Conservation (phyloP, 2,113 vertebrate genomes). For the Odocoileus hemionus region DNA sequence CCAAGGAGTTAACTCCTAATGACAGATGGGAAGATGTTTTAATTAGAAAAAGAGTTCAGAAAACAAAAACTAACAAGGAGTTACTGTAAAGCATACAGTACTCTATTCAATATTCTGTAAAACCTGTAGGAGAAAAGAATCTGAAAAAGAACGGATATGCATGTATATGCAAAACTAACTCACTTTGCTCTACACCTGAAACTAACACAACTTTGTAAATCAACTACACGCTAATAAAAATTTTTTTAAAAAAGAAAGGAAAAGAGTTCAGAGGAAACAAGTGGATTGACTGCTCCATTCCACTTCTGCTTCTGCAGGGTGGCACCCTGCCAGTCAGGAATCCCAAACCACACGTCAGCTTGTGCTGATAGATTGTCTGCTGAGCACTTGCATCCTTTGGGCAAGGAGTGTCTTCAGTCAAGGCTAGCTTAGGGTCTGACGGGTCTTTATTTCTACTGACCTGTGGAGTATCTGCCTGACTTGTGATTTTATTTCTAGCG, state of each 20-base stretch:
- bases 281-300: background rate
- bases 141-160: background rate
- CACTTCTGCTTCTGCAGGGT: background rate
- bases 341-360: background rate
- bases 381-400: background rate
- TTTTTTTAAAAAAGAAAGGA: background rate
- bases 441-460: background rate
- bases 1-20: background rate
- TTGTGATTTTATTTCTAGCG: background rate
- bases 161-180: background rate
- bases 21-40: background rate
- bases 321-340: background rate
- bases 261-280: background rate
- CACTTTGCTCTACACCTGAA: background rate
- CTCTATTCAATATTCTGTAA: background rate
- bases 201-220: background rate
- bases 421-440: background rate
- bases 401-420: background rate
- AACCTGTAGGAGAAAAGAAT: background rate
- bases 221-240: background rate
- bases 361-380: background rate
- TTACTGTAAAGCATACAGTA: background rate
- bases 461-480: background rate
- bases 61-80: background rate
- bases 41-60: background rate